Conservation (phyloP, 2,113 vertebrate species). For the Oxygymnocypris stewartii region DNA sequence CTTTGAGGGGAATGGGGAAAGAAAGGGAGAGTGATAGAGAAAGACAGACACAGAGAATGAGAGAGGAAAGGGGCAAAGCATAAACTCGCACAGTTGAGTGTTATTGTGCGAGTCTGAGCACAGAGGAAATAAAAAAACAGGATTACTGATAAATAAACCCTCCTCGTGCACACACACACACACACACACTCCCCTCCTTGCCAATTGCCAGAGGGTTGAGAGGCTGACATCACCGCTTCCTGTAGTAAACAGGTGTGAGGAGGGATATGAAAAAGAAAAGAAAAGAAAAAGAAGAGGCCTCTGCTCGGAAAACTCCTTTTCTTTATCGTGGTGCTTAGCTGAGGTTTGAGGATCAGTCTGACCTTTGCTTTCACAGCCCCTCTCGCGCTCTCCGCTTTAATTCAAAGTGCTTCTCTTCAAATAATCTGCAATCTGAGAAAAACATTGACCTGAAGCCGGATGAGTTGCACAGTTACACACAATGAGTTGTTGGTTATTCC, state of each 20-base stretch:
- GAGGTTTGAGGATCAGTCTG: constrained; percentile 36
- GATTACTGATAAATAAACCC: constrained; percentile 82
- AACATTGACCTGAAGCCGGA: constrained; percentile 27
- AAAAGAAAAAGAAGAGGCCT: constrained; percentile 40
- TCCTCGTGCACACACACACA: constrained; percentile 43
- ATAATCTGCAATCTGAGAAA: constrained; percentile 24
- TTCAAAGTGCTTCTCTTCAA: constrained; percentile 38
- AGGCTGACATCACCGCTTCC: constrained; percentile 76
- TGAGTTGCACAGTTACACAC: not conserved
- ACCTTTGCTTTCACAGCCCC: constrained; percentile 40
- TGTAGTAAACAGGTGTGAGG: constrained; percentile 78
- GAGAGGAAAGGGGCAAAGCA: constrained; percentile 57
- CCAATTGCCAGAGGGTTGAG: constrained; percentile 69
- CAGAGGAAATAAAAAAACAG: constrained; percentile 76
- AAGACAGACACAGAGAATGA: constrained; percentile 55
- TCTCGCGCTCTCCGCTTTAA: not conserved
- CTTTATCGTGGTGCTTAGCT: constrained; percentile 21
- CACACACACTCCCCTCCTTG: constrained; percentile 28
- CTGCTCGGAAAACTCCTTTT: constrained; percentile 40
- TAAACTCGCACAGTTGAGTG: constrained; percentile 78
- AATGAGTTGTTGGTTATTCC: constrained; percentile 7
- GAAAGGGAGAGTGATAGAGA: constrained; percentile 50
- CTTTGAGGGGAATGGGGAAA: constrained; percentile 59
- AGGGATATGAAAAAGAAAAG: constrained; percentile 42
- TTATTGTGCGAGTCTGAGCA: constrained; percentile 72